Percentiles rank a stretch among this genome's conserved stretches.
Evolutionary conservation across 92 coral and sea anemone species (phyloP).

Genomic region (Palythoa grandis): DNA sequence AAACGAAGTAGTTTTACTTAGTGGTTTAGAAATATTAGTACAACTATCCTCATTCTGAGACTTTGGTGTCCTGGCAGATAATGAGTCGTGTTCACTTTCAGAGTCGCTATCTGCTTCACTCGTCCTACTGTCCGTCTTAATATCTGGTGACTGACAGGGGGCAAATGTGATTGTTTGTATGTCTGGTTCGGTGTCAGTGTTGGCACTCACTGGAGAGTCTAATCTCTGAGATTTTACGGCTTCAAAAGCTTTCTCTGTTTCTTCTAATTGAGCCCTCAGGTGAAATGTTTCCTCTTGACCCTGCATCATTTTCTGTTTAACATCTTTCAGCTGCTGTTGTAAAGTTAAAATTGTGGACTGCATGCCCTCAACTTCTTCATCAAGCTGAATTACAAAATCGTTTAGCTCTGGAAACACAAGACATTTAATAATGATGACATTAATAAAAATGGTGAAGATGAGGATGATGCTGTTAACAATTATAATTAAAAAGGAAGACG

Average conservation of each 20-base stretch:
- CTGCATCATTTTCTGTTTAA: constrained; percentile 76
- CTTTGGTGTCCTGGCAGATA: constrained; percentile 17
- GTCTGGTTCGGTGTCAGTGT: constrained; percentile 53
- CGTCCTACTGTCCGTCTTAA: constrained; percentile 21
- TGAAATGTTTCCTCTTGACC: constrained; percentile 49
- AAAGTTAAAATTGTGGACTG: constrained; percentile 97
- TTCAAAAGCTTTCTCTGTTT: constrained; percentile 65
- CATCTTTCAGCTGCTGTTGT: constrained; percentile 91
- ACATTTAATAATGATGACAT: background rate
- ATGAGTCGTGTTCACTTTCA: constrained; percentile 21
- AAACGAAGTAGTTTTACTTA: constrained; percentile 61
- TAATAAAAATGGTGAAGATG: background rate
- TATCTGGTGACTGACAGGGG: constrained; percentile 3
- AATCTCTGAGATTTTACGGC: constrained; percentile 55
- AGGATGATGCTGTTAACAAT: background rate
- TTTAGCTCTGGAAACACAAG: constrained; percentile 75
- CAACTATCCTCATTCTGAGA: constrained; percentile 34
- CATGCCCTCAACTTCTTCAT: constrained; percentile 99
- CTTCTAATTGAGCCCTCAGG: constrained; percentile 58
- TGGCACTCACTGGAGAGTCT: constrained; percentile 51
- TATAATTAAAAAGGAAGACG: background rate
- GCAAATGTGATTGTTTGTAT: background rate
- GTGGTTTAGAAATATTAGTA: constrained; percentile 32
- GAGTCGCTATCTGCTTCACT: constrained; percentile 41
- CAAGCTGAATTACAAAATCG: constrained; percentile 97